Conservation (phyloP, 2,797 vertebrate genomes). For the Megalops cyprinoides region DNA sequence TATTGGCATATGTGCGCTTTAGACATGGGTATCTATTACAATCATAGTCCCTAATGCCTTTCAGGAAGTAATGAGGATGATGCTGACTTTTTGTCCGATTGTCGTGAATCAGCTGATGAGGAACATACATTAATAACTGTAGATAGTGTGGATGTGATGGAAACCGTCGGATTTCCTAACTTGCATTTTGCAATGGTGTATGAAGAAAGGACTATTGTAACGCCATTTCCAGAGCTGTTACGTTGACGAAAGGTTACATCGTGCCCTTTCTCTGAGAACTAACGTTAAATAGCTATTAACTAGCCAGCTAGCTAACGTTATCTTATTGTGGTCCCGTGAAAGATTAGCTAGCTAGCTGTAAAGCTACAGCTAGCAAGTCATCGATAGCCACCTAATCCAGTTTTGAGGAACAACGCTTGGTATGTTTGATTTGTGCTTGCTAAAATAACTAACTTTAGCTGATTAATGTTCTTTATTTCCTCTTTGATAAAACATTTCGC, state of each 20-base stretch:
- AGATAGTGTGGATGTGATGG: slow-evolving; percentile 32
- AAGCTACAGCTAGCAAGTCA: background rate
- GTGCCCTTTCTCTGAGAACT: background rate
- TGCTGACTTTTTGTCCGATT: background rate
- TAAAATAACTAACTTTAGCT: too few species aligned
- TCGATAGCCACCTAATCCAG: background rate
- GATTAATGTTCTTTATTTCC: background rate
- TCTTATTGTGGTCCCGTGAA: background rate
- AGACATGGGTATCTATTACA: background rate
- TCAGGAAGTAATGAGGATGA: slow-evolving; percentile 57
- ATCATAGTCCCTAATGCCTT: slow-evolving; percentile 26
- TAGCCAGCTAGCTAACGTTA: too few species aligned
- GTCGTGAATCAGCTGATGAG: slow-evolving; percentile 69
- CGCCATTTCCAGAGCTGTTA: slow-evolving; percentile 14
- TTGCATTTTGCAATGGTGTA: slow-evolving; percentile 14
- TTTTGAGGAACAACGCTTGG: slow-evolving; percentile 15
- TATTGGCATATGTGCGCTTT: slow-evolving; percentile 20
- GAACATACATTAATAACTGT: slow-evolving; percentile 32
- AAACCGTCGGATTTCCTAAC: background rate
- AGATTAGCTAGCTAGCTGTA: background rate
- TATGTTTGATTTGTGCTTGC: slow-evolving; percentile 8
- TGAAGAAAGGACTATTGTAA: slow-evolving; percentile 13
- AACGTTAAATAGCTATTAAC: too few species aligned
- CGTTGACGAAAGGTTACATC: background rate
- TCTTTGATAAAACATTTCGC: background rate